Conservation (phyloP, 2,888 invertebrate genomes). For the Leucoptera coffeella region DNA sequence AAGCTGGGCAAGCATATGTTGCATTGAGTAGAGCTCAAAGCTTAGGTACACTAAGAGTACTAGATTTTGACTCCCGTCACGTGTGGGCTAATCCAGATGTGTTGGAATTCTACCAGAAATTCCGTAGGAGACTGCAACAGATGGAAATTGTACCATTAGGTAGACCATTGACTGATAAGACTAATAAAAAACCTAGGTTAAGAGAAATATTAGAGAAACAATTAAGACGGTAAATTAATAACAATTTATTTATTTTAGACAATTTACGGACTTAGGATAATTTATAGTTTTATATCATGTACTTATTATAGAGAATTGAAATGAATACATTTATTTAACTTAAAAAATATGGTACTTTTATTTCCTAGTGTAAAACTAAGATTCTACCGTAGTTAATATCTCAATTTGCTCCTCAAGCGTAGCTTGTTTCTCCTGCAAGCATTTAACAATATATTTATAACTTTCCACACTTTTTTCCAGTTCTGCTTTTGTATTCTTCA, state of each 20-base stretch:
- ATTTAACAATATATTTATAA: slow-evolving; percentile 33
- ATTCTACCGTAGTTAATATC: slow-evolving; percentile 34
- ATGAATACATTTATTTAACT: too few species aligned
- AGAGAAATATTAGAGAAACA: slow-evolving; percentile 37
- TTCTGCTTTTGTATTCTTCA: slow-evolving; percentile 16
- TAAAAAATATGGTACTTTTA: too few species aligned
- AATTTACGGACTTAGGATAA: too few species aligned
- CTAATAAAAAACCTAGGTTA: slow-evolving; percentile 33
- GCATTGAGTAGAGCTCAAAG: slow-evolving; percentile 89
- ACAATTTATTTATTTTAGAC: not conserved
- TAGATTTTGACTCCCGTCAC: slow-evolving; percentile 80
- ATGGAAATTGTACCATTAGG: slow-evolving; percentile 61
- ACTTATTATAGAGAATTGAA: too few species aligned
- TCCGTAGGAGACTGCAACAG: slow-evolving; percentile 58
- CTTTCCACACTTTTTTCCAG: slow-evolving; percentile 25
- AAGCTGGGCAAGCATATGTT: slow-evolving; percentile 94
- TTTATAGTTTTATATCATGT: too few species aligned
- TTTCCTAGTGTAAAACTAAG: too few species aligned
- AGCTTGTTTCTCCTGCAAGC: slow-evolving; percentile 37
- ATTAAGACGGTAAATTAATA: slow-evolving; percentile 9
- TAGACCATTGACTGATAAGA: slow-evolving; percentile 28
- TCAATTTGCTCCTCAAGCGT: slow-evolving; percentile 41
- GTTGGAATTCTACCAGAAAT: slow-evolving; percentile 71
- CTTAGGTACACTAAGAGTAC: slow-evolving; percentile 73
- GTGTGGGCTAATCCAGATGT: slow-evolving; percentile 87